phyloP scores from a whole-genome alignment of 2,113 vertebrate genomes.

The Symphodus melops region DNA sequence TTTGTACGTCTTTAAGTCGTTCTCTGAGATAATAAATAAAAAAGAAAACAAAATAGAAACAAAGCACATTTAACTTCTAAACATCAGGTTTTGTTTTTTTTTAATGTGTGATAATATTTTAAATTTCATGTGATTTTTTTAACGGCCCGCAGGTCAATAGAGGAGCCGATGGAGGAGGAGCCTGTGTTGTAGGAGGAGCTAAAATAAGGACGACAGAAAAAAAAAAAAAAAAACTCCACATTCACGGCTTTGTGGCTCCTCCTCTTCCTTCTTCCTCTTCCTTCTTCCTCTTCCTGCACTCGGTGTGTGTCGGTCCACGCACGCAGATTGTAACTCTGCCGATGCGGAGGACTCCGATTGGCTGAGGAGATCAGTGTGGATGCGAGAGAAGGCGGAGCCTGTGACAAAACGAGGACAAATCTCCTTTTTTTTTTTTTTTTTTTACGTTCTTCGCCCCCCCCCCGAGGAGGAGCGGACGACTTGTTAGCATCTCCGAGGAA shows the following conservation, averaged over 20 bases:
- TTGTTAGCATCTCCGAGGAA: slow-evolving; percentile 67
- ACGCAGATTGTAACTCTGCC: slow-evolving; percentile 22
- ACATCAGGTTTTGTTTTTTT: no score
- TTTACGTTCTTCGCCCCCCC: slow-evolving; percentile 13
- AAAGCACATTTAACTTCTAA: no score
- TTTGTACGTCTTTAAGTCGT: no score
- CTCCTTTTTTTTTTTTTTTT: slow-evolving; percentile 25
- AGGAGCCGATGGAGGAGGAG: slow-evolving; percentile 80
- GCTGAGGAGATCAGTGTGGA: slow-evolving; percentile 44
- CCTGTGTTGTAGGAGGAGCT: slow-evolving; percentile 75
- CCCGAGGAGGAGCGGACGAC: slow-evolving; percentile 57
- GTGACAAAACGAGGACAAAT: slow-evolving; percentile 17
- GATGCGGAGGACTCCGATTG: slow-evolving; percentile 35
- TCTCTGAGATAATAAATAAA: no score
- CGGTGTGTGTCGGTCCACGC: slow-evolving; percentile 41
- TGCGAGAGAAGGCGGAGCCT: slow-evolving; percentile 17
- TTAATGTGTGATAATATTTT: no score
- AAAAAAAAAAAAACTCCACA: slow-evolving; percentile 44
- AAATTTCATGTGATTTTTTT: neutral
- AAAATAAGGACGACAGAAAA: slow-evolving; percentile 48
- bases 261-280: slow-evolving; percentile 59
- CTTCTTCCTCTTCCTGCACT: slow-evolving; percentile 39
- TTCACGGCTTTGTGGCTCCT: slow-evolving; percentile 69
- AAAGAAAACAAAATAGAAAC: no score
- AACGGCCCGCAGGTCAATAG: slow-evolving; percentile 60